These are phyloP conservation scores for Crocidura indochinensis DNA, from an alignment of 2,797 vertebrate genomes.

Conservation along the genomic window DNA sequence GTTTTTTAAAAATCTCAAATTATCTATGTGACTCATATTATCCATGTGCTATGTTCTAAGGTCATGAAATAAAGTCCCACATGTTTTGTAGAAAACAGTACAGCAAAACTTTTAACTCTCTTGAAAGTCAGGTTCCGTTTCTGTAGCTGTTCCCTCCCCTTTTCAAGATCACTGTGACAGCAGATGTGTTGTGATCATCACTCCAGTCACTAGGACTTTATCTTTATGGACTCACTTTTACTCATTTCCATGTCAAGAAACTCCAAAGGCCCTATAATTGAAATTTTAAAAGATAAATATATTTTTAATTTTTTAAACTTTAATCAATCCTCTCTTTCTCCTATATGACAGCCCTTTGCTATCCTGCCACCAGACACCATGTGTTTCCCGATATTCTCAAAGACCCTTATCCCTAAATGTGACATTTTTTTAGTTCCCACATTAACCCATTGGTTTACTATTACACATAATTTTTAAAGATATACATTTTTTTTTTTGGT, in stretches of 20 bases:
- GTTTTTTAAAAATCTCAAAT: background rate
- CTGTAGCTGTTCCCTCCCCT: accelerated
- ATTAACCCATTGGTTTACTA: background rate
- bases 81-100: background rate
- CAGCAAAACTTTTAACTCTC: background rate
- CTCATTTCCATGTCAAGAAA: slow-evolving; percentile 29
- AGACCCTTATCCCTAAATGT: background rate
- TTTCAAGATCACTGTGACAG: background rate
- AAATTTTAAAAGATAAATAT: slow-evolving; percentile 7
- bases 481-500: background rate
- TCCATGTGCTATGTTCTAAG: background rate
- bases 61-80: background rate
- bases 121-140: background rate
- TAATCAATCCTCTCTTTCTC: background rate
- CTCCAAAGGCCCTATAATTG: background rate
- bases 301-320: too few species aligned
- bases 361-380: background rate
- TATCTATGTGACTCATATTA: slow-evolving; percentile 23
- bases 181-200: background rate
- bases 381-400: background rate
- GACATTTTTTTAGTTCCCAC: background rate
- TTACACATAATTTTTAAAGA: background rate
- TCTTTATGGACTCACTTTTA: slow-evolving; percentile 42
- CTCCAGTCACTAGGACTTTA: background rate
- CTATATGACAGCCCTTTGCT: background rate